Evolutionary conservation across 2,797 vertebrate species (phyloP).

Genomic region (Enteromius trimaculatus): DNA sequence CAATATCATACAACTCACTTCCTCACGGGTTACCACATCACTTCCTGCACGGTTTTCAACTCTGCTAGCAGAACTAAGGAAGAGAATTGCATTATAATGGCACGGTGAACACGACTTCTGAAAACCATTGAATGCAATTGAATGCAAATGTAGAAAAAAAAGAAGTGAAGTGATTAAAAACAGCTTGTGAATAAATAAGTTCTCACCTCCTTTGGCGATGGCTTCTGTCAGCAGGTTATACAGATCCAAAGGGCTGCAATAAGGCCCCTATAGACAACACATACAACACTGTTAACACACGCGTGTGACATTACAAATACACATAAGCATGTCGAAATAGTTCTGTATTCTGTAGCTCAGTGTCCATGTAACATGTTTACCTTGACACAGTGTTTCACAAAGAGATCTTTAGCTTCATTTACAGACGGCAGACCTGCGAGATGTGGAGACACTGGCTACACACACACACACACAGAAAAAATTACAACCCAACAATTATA

Average conservation of each 20-base stretch:
- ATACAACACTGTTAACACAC: conserved; percentile 33
- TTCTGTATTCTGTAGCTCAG: neutral
- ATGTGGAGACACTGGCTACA: conserved; percentile 59
- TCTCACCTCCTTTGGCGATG: conserved; percentile 73
- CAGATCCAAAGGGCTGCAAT: conserved; percentile 70
- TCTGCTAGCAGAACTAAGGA: neutral
- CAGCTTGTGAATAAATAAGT: too few relatives aligned
- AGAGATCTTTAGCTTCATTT: conserved; percentile 57
- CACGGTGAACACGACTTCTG: neutral
- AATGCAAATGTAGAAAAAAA: conserved; percentile 13
- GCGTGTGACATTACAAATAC: neutral
- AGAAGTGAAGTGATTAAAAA: neutral
- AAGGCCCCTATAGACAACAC: conserved; percentile 56
- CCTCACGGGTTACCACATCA: neutral
- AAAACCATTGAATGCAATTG: neutral
- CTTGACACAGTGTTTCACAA: conserved; percentile 70
- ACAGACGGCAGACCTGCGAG: conserved; percentile 66
- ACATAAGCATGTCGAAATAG: neutral
- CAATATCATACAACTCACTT: conserved; percentile 1
- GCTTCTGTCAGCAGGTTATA: conserved; percentile 70
- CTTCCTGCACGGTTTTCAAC: neutral
- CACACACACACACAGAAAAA: conserved; percentile 7
- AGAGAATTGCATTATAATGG: neutral
- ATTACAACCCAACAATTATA: neutral
- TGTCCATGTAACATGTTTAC: conserved; percentile 56